Base-by-base conservation (phyloP, 2,797 vertebrate genomes). In the Nasua narica region DNA sequence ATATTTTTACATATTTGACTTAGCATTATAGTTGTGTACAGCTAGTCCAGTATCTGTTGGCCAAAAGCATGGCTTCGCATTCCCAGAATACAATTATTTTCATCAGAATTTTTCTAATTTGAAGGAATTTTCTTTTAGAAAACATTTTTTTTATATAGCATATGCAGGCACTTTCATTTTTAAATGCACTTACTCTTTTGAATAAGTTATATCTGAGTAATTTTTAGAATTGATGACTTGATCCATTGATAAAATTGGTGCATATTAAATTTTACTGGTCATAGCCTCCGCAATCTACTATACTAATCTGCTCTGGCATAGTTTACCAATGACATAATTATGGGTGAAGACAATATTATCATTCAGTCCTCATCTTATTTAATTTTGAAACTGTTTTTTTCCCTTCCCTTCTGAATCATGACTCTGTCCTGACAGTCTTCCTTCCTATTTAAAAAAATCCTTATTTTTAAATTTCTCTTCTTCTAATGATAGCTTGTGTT, bases 201-300 rank as follows among this genome's bases (percentile, higher is more conserved):
- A 88, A 48, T 90, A 79, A 92, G 9, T 32, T 83, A 93, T 92
- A 95, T 93, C 65, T 85, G 2, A 86, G 2, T 87, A 77, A 70
- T 35, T 83, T 96, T 94, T 94, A 85, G 72, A 97, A 88, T 56
- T 77, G 56, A 76, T 87, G 60, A 92, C 15, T 56, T 62, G 54
- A 87, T 54, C 27, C 35, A 77, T 89, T 90, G 87, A 96, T 97
- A 96, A 88, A 40, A 86, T 52, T 90, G 84, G 76, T 95, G n/a
- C 37, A 81, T 95, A 98, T 96, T 96, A 95, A 96, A 94, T 92
- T 96, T 93, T 86, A 87, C 50, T 90, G 72, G 54, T 72, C 65
- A 60, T 83, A 69, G 54, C 48, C 67, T 92, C 69, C 91, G 72
- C 23, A 95, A 87, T 83, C 56, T 89, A 54, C 86, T 79, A 67